phyloP scores from a whole-genome alignment of 2,888 invertebrate genomes.

The Tiphia femorata region DNA sequence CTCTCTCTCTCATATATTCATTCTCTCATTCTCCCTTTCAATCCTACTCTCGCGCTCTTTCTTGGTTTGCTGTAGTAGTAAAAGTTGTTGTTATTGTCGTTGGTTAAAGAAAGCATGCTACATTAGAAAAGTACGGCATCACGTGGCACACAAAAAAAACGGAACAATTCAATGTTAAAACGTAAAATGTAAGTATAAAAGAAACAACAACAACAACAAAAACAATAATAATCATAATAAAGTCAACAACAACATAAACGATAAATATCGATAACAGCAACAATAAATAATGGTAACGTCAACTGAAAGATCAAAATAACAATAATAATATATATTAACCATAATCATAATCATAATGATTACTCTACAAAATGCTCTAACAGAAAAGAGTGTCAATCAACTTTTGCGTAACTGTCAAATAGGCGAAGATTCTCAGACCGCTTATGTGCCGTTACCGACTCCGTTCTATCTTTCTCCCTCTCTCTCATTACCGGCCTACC shows the following conservation, averaged over 20 bases:
- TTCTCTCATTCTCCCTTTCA: background rate
- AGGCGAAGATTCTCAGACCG: slow-evolving; percentile 47
- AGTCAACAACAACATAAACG: slow-evolving; percentile 25
- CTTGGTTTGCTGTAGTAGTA: background rate
- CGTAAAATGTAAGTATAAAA: slow-evolving; percentile 29
- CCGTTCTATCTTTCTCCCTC: too few species aligned
- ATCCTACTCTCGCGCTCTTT: slow-evolving; percentile 5
- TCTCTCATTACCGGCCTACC: too few species aligned
- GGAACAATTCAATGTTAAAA: slow-evolving; percentile 47
- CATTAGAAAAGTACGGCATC: slow-evolving; percentile 61
- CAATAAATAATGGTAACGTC: too few species aligned
- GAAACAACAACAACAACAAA: slow-evolving; percentile 16
- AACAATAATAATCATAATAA: slow-evolving; percentile 21
- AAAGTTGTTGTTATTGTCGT: background rate
- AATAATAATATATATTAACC: slow-evolving; percentile 2
- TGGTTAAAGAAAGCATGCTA: slow-evolving; percentile 60
- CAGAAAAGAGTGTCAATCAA: slow-evolving; percentile 34
- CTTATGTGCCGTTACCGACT: slow-evolving; percentile 40
- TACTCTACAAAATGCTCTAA: slow-evolving; percentile 48
- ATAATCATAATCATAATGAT: slow-evolving; percentile 35
- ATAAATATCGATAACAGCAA: background rate
- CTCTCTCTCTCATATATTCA: background rate
- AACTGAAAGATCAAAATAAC: too few species aligned
- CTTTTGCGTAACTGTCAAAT: slow-evolving; percentile 39
- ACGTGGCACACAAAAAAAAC: slow-evolving; percentile 58